Evolutionary conservation across 1,140 invertebrate genomes (phyloP), one percentile per base, ranked within the genome.

Genomic region (Tetraneura akinire): DNA sequence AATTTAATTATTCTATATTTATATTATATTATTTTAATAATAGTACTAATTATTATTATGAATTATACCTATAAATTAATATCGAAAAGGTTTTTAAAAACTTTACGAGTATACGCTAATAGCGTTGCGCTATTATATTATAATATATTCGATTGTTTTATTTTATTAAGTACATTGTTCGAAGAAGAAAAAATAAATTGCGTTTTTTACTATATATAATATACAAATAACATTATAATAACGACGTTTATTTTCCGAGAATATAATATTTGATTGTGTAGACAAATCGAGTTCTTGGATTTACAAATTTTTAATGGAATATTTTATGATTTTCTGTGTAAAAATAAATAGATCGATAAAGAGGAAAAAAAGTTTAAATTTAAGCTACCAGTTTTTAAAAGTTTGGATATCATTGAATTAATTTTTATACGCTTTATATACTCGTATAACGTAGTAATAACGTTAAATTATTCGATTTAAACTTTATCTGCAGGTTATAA

Each of bases 161-260:
- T n/a, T n/a, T n/a, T n/a, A n/a, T n/a, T n/a, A n/a, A n/a, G n/a
- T n/a, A n/a, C n/a, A n/a, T n/a, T n/a, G n/a, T n/a, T n/a, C n/a
- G n/a, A n/a, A n/a, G n/a, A n/a, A n/a, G n/a, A n/a, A n/a, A n/a
- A n/a, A n/a, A n/a, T n/a, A n/a, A n/a, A 53, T n/a, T 37, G 45
- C 66, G 42, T 70, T 70, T n/a, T 68, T 49, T 49, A 49, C 45
- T 47, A n/a, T n/a, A n/a, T n/a, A n/a, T n/a, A n/a, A n/a, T 70
- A 16, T 49, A 23, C 45, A 26, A 18, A 32, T 29, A 49, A 70
- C n/a, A n/a, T n/a, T n/a, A n/a, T n/a, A n/a, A 13, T 21, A 70
- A 49, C 16, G 21, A 26, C 66, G 16, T 47, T 70, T 18, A 26
- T 29, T 51, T 71, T 51, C 68, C 45, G 16, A 26, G 68, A 51